Evolutionary conservation across 92 coral and sea anemone species (phyloP), one percentile per base, ranked within the genome.

Genomic region (Epizoanthus rinbou): DNA sequence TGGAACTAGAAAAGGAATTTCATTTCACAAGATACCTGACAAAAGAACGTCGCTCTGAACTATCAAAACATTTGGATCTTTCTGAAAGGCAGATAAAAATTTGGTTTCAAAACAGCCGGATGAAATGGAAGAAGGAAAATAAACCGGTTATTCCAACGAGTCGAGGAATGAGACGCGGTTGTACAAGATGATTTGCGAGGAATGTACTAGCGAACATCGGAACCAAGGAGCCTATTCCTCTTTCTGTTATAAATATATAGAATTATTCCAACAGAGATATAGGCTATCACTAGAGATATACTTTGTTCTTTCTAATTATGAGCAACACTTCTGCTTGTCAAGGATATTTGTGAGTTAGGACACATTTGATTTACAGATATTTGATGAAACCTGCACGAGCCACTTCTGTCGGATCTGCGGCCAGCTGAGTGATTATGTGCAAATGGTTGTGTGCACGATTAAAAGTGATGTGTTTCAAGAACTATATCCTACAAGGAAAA

Each of bases 121-220:
- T 97, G 99, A 97, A 97, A 75, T 97, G 99, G 99, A 97, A 97
- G 81, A 97, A 94, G 69, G 99, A 94, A 87, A 97, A 97, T 89
- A 97, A 97, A 41, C 99, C 99, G 0, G 99, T 97, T 11, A 97
- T 97, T 25, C 99, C 99, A 0, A 97, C 99, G 16, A 97, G 98
- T 72, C 82, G 99, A 76, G 99, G 99, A 76, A 97, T 97, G 99
- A 82, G 98, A 63, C 84, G 94, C 45, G 98, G 98, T 1, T 93
- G 92, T 41, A 93, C 94, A n/a, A 86, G 98, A 80, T 93, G 90
- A 83, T 23, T 28, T 8, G 60, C 62, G 28, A 33, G 58, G 72
- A 15, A 19, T 50, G 35, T 52, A 43, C 57, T n/a, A 62, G 16
- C 57, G 71, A 23, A 78, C 31, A 62, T 41, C 6, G 70, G 41